Percentiles rank a stretch among this genome's conserved stretches.
Evolutionary conservation across 2,888 invertebrate genomes (phyloP).

Genomic region (Carcina quercana): DNA sequence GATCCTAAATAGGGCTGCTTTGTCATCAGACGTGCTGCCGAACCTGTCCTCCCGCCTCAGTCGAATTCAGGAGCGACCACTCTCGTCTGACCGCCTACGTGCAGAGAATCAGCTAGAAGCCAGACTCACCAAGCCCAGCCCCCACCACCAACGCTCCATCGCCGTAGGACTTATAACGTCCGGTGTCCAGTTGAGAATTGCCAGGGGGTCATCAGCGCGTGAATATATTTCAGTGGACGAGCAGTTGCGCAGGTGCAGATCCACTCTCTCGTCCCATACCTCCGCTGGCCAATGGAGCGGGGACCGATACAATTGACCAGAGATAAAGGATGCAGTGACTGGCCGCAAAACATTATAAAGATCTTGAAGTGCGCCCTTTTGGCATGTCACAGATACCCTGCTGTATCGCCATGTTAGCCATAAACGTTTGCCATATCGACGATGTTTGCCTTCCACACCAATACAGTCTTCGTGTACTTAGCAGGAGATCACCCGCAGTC

Average conservation of each 20-base stretch:
- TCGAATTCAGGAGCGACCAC: conserved; percentile 16
- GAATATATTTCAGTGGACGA: too few relatives aligned
- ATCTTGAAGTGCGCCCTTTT: too few relatives aligned
- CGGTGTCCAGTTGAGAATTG: too few relatives aligned
- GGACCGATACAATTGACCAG: neutral
- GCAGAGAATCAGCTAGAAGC: conserved; percentile 7
- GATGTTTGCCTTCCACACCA: neutral
- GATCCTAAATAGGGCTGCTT: conserved; percentile 20
- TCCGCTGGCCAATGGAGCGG: neutral
- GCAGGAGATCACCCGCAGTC: neutral
- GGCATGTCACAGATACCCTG: too few relatives aligned
- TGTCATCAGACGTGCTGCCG: conserved; percentile 16
- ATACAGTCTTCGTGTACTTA: neutral
- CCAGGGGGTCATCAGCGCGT: too few relatives aligned
- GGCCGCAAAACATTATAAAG: neutral
- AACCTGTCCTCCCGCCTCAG: conserved; percentile 12
- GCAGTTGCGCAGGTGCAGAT: too few relatives aligned
- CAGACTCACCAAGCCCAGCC: conserved; percentile 1
- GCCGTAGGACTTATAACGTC: neutral
- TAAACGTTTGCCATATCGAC: neutral
- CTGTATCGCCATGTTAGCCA: neutral
- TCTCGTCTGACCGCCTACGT: conserved; percentile 10
- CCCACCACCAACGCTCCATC: neutral
- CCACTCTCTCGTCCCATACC: neutral
- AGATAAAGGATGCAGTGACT: neutral